These are phyloP conservation scores for Platichthys stellatus DNA, from an alignment of 2,113 vertebrate genomes.

Conservation along the genomic window DNA sequence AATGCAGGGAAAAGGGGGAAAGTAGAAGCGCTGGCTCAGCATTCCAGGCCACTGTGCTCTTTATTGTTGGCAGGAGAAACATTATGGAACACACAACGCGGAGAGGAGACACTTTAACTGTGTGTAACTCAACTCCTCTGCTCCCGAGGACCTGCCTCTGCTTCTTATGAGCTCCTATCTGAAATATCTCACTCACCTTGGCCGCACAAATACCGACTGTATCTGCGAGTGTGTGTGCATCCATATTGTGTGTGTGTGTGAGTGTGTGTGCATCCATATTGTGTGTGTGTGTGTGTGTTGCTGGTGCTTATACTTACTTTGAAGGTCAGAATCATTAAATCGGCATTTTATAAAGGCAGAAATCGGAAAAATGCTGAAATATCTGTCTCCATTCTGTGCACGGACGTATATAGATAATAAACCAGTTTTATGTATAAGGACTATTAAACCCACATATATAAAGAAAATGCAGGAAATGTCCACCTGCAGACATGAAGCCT, in stretches of 20 bases:
- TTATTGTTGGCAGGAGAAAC: conserved; percentile 61
- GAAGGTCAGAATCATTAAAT: conserved; percentile 17
- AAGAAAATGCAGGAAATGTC: neutral
- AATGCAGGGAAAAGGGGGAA: conserved; percentile 42
- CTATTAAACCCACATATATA: neutral
- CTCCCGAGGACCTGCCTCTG: conserved; percentile 26
- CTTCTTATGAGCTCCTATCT: conserved; percentile 36
- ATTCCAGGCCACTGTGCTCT: conserved; percentile 39
- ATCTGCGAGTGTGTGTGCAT: neutral
- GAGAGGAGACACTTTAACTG: conserved; percentile 55
- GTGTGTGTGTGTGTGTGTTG: neutral
- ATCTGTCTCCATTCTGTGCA: neutral
- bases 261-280: neutral
- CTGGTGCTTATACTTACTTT: neutral
- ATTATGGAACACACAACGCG: conserved; percentile 46
- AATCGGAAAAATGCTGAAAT: neutral
- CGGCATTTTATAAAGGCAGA: conserved; percentile 2
- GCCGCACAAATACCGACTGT: neutral
- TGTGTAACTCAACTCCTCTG: conserved; percentile 49
- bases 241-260: neutral
- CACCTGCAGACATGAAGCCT: too few species aligned
- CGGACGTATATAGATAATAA: neutral
- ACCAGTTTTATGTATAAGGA: neutral
- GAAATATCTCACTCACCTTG: conserved; percentile 25
- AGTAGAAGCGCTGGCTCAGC: conserved; percentile 61